Base-by-base conservation (phyloP, 2,888 invertebrate species). In the Galerucella calmariensis region DNA sequence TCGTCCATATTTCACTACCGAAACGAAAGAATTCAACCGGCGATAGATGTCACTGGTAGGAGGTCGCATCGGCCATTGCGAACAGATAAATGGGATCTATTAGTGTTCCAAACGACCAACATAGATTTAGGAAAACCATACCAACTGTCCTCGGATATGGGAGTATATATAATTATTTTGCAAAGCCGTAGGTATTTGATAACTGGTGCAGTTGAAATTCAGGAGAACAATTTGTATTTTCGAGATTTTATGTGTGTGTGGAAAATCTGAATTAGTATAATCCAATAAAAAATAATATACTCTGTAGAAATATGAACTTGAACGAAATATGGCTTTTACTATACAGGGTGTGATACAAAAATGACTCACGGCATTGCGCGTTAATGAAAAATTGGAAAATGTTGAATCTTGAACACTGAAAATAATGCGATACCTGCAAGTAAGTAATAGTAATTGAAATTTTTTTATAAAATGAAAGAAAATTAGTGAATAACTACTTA, bases 121-220 rank as follows among this genome's bases (percentile, higher is more conserved):
- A 82, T 82, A 80, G 78, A 81, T 83, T 80, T 78, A 74, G 67
- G 74, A 78, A 77, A 78, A 79, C 82, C 78, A 80, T 81, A 80
- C 80, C 79, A 79, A 77, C 82, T 81, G 81, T 81, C 82, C 79
- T n/a, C 53, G 65, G 77, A 79, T 77, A 78, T 80, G 78, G 81
- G 81, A 77, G 80, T 81, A 81, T 81, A 81, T 81, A 78, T 74
- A 80, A 79, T 79, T 79, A 79, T 79, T 79, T 78, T 74, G 74
- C 77, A 58, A 73, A 74, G 70, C 74, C 72, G 53, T 24, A 69
- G 75, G 75, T 72, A 72, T 78, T 74, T 75, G 74, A 72, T 77
- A 75, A 72, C 72, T 74, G 74, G 70, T 73, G 67, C 67, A 74
- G 74, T 77, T 66, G 67, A 62, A 63, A 62, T n/a, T 41, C 35